Base-by-base conservation (phyloP, 92 coral and sea anemone species). In the Palythoa grandiflora region DNA sequence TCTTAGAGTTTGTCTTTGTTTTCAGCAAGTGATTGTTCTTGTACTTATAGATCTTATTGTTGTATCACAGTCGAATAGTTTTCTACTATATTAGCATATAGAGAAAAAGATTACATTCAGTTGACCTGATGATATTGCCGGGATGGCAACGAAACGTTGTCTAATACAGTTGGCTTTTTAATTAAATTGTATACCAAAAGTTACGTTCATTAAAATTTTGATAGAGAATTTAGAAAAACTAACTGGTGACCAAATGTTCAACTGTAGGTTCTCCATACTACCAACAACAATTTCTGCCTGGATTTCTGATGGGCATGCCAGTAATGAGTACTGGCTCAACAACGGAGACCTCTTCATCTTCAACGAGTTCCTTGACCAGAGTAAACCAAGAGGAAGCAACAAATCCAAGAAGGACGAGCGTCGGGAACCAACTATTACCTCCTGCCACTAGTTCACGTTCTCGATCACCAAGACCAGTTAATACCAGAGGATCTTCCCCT, bases 271-370 rank as follows among this genome's bases (percentile, higher is more conserved):
- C 61, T 44, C 19, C 38, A 44, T 12, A 65, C 40, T 63, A 81
- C 59, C 75, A 71, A 10, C 86, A 68, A 48, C 21, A 40, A 13
- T 20, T 81, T 50, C 61, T 81, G 14, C 60, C 75, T 48, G 63
- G 84, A 38, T 17, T 60, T 1, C 14, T 68, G 60, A 81, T 81
- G 86, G 74, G 85, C 73, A 37, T 77, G 19, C 81, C 81, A 5
- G 39, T 51, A 0, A 79, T 79, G 84, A 59, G 71, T 79, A 63
- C 39, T 48, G 59, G 74, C 10, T 65, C 75, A 12, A 21, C 44
- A 19, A 44, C 75, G 19, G 86, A 35, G 57, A 81, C 86, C 2
- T 65, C 74, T 40, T 44, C 86, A 11, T 66, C 75, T 0, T 35
- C 72, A 61, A 35, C 75, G 28, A 66, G 75, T 53, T 81, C 86